Evolutionary conservation across 2,113 vertebrate genomes (phyloP).

Genomic region (Brienomyrus longianalis): DNA sequence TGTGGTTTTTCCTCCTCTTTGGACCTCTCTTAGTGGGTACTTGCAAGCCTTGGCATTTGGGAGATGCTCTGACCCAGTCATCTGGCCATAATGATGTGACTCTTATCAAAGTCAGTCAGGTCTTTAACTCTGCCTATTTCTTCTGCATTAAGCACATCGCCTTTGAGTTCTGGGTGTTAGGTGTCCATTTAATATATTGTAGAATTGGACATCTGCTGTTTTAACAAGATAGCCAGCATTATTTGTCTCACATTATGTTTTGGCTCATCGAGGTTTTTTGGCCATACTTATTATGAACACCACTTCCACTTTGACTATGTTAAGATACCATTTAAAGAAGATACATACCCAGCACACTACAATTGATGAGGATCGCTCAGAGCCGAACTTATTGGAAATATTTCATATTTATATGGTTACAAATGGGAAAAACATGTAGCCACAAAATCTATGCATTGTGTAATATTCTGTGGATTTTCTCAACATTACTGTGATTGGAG

Average conservation of each 20-base stretch:
- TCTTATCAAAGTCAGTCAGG: background rate
- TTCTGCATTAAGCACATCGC: background rate
- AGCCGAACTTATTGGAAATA: background rate
- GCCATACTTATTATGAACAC: background rate
- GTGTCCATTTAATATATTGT: background rate
- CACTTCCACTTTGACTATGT: background rate
- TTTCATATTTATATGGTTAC: background rate
- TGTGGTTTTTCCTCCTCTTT: background rate
- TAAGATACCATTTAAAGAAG: background rate
- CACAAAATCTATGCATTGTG: background rate
- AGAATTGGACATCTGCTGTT: background rate
- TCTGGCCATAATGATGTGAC: background rate
- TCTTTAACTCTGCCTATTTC: background rate
- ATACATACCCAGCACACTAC: background rate
- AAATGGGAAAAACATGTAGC: background rate
- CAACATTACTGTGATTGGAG: background rate
- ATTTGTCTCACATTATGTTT: background rate
- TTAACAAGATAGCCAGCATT: background rate
- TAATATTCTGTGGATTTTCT: background rate
- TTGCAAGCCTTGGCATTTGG: background rate
- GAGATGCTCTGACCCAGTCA: background rate
- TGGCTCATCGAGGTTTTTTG: background rate
- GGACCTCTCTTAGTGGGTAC: background rate
- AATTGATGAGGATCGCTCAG: background rate
- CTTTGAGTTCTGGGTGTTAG: background rate